These are phyloP conservation scores for Ostrea edulis DNA, from an alignment of 1,140 invertebrate species.

Conservation along the genomic window DNA sequence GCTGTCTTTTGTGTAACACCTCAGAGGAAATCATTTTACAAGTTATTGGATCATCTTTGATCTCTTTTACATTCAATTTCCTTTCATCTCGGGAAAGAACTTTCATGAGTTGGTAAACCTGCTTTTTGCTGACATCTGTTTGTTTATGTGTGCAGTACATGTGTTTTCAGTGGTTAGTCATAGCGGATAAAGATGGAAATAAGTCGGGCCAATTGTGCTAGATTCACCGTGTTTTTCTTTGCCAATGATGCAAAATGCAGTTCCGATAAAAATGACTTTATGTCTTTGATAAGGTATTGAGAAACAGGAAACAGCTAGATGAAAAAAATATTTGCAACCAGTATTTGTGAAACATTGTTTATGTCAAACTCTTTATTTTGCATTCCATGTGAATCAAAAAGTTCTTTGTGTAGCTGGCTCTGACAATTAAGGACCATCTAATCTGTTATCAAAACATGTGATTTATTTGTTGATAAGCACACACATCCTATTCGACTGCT, in stretches of 20 bases:
- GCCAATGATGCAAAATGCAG: background rate
- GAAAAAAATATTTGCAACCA: background rate
- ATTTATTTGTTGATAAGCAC: constrained; percentile 28
- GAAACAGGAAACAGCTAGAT: constrained; percentile 2
- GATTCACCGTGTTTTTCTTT: background rate
- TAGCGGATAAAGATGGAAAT: background rate
- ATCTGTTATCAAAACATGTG: background rate
- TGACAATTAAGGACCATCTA: constrained; percentile 20
- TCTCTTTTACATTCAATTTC: background rate
- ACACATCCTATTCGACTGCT: background rate
- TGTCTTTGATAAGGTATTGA: constrained; percentile 1
- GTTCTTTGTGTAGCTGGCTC: background rate
- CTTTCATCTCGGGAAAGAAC: background rate
- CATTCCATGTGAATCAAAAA: constrained; percentile 16
- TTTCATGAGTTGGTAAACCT: background rate
- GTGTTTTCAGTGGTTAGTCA: constrained; percentile 32
- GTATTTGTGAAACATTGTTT: constrained; percentile 12
- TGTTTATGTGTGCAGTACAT: constrained; percentile 30
- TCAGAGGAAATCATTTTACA: background rate
- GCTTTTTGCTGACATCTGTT: constrained; percentile 30
- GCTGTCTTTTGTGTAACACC: background rate
- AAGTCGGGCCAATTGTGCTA: constrained; percentile 14
- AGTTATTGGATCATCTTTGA: background rate
- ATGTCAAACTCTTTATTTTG: background rate
- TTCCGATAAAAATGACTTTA: background rate